phyloP scores from a whole-genome alignment of 2,113 vertebrate species.

The Mobula hypostoma region DNA sequence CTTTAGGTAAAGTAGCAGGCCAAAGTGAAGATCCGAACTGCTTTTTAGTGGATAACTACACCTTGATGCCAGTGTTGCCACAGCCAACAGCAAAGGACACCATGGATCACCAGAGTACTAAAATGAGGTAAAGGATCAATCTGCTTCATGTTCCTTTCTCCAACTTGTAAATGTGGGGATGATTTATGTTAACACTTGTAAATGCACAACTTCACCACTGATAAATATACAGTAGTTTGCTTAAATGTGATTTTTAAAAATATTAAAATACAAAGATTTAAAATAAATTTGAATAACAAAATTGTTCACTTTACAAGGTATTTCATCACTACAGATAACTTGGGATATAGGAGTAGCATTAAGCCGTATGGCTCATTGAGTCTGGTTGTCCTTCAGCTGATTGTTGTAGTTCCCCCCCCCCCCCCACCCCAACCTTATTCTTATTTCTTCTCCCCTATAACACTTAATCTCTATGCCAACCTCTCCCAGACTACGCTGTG shows the following conservation, averaged over 20 bases:
- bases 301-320: not conserved
- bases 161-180: not conserved
- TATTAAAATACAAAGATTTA: no score
- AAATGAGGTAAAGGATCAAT: slow-evolving; percentile 30
- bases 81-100: slow-evolving; percentile 65
- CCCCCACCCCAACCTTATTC: no score
- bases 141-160: not conserved
- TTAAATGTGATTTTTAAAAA: not conserved
- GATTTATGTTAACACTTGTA: not conserved
- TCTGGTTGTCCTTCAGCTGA: no score
- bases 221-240: not conserved
- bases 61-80: slow-evolving; percentile 76
- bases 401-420: no score
- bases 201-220: not conserved
- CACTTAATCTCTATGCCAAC: no score
- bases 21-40: slow-evolving; percentile 80
- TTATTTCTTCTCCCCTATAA: no score
- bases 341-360: no score
- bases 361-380: no score
- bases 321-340: not conserved
- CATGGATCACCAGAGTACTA: slow-evolving; percentile 41
- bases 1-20: slow-evolving; percentile 79
- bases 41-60: slow-evolving; percentile 75
- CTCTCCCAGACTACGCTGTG: no score
- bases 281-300: not conserved